Evolutionary conservation across 2,113 vertebrate genomes (phyloP).

Genomic region (Hemicordylus capensis): DNA sequence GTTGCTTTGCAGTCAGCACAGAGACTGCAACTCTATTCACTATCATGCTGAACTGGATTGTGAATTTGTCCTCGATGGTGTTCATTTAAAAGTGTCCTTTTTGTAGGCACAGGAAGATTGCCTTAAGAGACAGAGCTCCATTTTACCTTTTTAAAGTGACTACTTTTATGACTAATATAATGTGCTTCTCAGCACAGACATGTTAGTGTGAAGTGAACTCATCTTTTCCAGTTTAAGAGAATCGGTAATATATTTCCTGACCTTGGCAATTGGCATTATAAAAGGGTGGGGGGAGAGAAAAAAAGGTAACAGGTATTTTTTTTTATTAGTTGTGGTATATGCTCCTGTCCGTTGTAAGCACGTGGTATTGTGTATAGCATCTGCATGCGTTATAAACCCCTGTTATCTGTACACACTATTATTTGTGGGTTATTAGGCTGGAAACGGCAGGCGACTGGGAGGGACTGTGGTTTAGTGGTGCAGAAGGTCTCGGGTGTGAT

Average conservation of each 20-base stretch:
- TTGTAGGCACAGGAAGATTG: neutral
- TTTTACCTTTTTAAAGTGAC: neutral
- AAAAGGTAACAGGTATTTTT: neutral
- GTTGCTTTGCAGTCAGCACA: neutral
- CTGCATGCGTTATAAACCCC: neutral
- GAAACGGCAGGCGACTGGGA: neutral
- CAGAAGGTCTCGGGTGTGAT: neutral
- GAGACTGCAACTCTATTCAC: neutral
- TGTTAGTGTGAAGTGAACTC: conserved; percentile 3
- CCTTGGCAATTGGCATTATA: neutral
- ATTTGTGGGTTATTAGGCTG: neutral
- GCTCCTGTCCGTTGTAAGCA: neutral
- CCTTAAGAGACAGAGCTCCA: neutral
- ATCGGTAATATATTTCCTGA: neutral
- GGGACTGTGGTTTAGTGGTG: neutral
- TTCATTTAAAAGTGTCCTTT: neutral
- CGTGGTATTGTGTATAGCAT: neutral
- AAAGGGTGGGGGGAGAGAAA: neutral
- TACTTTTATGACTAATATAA: neutral
- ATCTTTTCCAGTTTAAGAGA: conserved; percentile 10
- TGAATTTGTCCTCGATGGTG: neutral
- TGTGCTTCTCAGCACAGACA: neutral
- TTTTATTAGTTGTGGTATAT: neutral
- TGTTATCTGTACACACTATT: too few species aligned
- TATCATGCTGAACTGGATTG: neutral